A percentile compares a stretch with the other conserved stretches of the same genome.
Evolutionary conservation across 2,113 vertebrate species (phyloP).

Genomic region (Mormoops blainvillei): DNA sequence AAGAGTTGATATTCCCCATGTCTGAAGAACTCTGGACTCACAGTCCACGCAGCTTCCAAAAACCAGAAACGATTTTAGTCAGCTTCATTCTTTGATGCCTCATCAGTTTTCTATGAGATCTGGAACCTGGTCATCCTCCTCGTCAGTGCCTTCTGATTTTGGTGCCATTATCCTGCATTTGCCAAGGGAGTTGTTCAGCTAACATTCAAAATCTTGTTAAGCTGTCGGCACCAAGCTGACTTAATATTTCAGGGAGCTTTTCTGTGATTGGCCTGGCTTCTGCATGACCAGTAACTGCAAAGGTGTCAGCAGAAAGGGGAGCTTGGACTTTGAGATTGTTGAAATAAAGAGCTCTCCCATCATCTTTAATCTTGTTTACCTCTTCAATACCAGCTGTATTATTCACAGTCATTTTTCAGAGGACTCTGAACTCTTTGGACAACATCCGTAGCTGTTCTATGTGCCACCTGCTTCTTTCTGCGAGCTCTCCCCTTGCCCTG

Average conservation of each 20-base stretch:
- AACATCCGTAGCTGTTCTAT: constrained; percentile 96
- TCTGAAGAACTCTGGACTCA: neutral
- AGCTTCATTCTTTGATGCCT: neutral
- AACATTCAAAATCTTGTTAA: neutral
- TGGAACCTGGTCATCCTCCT: neutral
- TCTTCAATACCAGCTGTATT: neutral
- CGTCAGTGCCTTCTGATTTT: neutral
- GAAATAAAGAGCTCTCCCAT: constrained; percentile 98
- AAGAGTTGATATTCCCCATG: neutral
- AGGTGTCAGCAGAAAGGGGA: constrained; percentile 97
- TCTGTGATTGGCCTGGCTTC: constrained; percentile 98
- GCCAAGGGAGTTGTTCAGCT: neutral
- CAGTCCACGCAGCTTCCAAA: neutral
- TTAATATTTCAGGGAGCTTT: constrained; percentile 98
- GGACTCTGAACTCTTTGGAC: constrained; percentile 98
- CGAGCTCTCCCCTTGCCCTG: constrained; percentile 98
- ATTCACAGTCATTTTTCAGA: constrained; percentile 86
- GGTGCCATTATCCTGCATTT: neutral
- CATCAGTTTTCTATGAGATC: neutral
- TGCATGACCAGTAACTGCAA: constrained; percentile 96
- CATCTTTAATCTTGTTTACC: constrained; percentile 76
- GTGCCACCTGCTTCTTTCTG: constrained; percentile 99
- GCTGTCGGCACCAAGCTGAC: constrained; percentile 89
- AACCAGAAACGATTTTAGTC: neutral
- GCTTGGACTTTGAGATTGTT: constrained; percentile 99